Base-by-base conservation (phyloP, 2,888 invertebrate species). In the Hedya salicella region DNA sequence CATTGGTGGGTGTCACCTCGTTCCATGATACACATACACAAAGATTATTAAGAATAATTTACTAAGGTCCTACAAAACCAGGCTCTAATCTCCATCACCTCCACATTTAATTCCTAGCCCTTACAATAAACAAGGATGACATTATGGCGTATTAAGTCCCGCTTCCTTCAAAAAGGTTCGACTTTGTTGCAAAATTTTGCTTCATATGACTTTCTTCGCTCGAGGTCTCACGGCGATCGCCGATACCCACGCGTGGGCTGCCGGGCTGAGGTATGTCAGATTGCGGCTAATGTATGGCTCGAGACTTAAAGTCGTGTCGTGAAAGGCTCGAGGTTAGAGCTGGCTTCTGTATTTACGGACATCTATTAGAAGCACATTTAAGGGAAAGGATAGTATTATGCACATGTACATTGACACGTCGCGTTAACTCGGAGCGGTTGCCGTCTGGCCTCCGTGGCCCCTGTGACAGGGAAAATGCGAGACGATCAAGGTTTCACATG, bases 91-190 rank as follows among this genome's bases (percentile, higher is more conserved):
- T 56, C 13, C 56, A 56, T 44, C 42, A 16, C 13, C 13, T 25
- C 21, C 25, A 13, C 56, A 16, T 54, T 42, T 11, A 50, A 54
- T 39, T 32, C 50, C 9, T 11, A 21, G 14, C 25, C 3, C 14
- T 56, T 44, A 13, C 56, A 30, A 44, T 56, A 56, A 56, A 56
- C 56, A 30, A 17, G 42, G 42, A 30, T 56, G 42, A 25, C 56
- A 30, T 44, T 44, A 42, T 30, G 25, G 16, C 42, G 30, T 30
- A 56, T 56, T 42, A 54, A 54, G 21, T 21, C 14, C 16, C 42
- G 44, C 16, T 4, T 9, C 36, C n/a, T 14, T 3, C 25, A 11
- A 30, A 40, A 14, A 8, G 54, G 14, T 21, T 8, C 9, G 36
- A 9, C 9, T 36, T 11, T 36, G 1, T 11, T 11, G 11, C 1